Evolutionary conservation across 2,888 invertebrate species (phyloP), one percentile per base, ranked within the genome.

Genomic region (Muschampia plurimacula): DNA sequence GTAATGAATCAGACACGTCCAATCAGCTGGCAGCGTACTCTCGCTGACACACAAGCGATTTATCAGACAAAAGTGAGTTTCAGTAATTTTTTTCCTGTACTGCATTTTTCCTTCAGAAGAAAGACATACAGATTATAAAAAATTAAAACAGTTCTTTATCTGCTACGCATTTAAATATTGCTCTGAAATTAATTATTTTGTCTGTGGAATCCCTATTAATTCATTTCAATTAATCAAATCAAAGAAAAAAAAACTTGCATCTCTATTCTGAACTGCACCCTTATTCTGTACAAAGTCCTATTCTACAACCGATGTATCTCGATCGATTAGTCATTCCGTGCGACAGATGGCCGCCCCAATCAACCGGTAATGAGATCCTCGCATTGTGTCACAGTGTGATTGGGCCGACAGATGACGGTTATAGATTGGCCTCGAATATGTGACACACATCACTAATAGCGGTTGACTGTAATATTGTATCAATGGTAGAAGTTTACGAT

Each of bases 341-440:
- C 85, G 89, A 89, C 91, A 91, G 91, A 91, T 91, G 91, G 90
- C 83, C 77, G 74, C 75, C 85, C 52, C 85, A 85, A 88, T 88
- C 86, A 84, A 80, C 71, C 81, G 77, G 82, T 85, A 86, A 86
- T 83, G 83, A 83, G 86, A 84, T 83, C 82, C 82, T 75, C 70
- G 77, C 78, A 83, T 83, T 82, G 84, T 82, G 76, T 79, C 76
- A 75, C 77, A 76, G 77, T 75, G 81, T 79, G 76, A 82, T 79
- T 80, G 80, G 78, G 75, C 69, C 80, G 83, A 81, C 83, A 84
- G 84, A 84, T 84, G 84, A 80, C 75, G 72, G 74, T 77, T 77
- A 76, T 75, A 71, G 77, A 77, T 76, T 74, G 76, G 74, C 74
- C 73, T 68, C 68, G 69, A 75, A 71, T 72, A 65, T 74, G 72